These are phyloP conservation scores for Oscarella lobularis DNA, from an alignment of 37 sponge, comb jelly and placozoan genomes.

Conservation along the genomic window DNA sequence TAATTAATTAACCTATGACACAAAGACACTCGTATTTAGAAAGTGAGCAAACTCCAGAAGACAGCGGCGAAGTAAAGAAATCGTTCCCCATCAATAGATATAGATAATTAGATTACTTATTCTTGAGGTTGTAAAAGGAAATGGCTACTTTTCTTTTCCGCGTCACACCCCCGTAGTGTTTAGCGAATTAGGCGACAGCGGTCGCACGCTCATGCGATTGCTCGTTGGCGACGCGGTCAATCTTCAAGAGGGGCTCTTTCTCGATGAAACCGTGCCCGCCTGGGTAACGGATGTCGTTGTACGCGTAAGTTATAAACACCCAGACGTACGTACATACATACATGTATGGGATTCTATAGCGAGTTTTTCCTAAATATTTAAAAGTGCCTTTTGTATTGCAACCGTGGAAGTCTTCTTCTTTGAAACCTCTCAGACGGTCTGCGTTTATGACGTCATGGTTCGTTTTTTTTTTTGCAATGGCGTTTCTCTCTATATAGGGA, in stretches of 20 bases:
- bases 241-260: conserved; percentile 28
- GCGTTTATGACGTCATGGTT: too few species aligned
- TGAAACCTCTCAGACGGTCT: background rate
- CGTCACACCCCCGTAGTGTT: conserved; percentile 71
- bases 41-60: too few species aligned
- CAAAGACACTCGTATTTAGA: too few species aligned
- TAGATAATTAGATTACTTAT: background rate
- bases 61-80: too few species aligned
- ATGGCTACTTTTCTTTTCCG: conserved; percentile 51
- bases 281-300: conserved; percentile 63
- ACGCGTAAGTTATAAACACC: conserved; percentile 24
- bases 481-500: conserved; percentile 14
- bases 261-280: conserved; percentile 31
- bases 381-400: background rate
- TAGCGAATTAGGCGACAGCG: conserved; percentile 72
- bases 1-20: too few species aligned
- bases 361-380: background rate
- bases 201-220: conserved; percentile 36
- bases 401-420: background rate
- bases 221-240: conserved; percentile 32
- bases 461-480: too few species aligned
- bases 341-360: conserved; percentile 3
- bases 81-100: too few species aligned
- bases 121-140: background rate
- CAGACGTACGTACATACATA: background rate